Evolutionary conservation across 2,888 invertebrate species (phyloP).

Genomic region (Achlya flavicornis): DNA sequence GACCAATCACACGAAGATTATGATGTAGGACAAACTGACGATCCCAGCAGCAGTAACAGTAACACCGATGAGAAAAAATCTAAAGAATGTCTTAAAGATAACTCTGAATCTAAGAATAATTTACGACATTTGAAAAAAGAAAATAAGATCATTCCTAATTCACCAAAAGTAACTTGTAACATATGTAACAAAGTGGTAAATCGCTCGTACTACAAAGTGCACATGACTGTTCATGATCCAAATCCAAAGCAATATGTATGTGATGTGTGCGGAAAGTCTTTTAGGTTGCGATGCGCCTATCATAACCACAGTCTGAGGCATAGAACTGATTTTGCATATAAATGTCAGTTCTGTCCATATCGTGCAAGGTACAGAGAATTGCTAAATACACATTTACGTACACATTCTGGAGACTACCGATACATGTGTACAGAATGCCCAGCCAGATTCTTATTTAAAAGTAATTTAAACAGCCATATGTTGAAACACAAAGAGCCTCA

Average conservation of each 20-base stretch:
- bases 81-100: not conserved
- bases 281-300: slow-evolving; percentile 58
- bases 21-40: not conserved
- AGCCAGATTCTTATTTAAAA: slow-evolving; percentile 59
- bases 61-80: not conserved
- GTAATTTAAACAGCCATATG: slow-evolving; percentile 63
- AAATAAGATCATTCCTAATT: not conserved
- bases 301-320: slow-evolving; percentile 60
- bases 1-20: not conserved
- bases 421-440: slow-evolving; percentile 69
- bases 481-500: slow-evolving; percentile 59
- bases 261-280: slow-evolving; percentile 65
- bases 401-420: slow-evolving; percentile 58
- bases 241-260: slow-evolving; percentile 62
- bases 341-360: slow-evolving; percentile 62
- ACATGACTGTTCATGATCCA: slow-evolving; percentile 62
- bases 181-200: slow-evolving; percentile 56
- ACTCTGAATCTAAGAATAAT: not conserved
- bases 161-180: slow-evolving; percentile 50
- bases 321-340: slow-evolving; percentile 57
- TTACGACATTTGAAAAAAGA: not conserved
- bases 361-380: slow-evolving; percentile 53
- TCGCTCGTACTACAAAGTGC: slow-evolving; percentile 59
- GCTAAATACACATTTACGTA: slow-evolving; percentile 59
- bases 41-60: not conserved